Conservation (phyloP, 2,888 invertebrate species). For the Ceriagrion tenellum region DNA sequence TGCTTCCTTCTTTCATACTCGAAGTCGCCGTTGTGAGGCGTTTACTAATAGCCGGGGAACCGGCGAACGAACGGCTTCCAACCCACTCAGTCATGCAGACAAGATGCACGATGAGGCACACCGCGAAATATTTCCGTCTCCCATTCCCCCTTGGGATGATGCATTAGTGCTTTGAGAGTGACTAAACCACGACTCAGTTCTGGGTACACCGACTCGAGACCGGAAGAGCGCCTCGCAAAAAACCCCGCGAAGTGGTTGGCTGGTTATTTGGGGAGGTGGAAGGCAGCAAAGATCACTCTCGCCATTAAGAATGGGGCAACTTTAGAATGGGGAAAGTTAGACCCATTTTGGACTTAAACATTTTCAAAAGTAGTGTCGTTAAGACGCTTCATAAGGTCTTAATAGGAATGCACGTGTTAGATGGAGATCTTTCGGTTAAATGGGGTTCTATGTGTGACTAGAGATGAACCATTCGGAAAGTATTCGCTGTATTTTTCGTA, state of each 20-base stretch:
- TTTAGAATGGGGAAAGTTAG: too few relatives aligned
- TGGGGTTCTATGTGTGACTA: too few relatives aligned
- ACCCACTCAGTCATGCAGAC: not conserved
- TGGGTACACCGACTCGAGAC: not conserved
- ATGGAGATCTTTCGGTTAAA: too few relatives aligned
- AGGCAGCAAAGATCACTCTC: too few relatives aligned
- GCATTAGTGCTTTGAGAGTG: not conserved
- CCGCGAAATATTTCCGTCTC: slow-evolving; percentile 2
- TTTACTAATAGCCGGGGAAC: not conserved
- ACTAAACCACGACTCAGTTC: slow-evolving; percentile 1
- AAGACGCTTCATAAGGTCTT: too few relatives aligned
- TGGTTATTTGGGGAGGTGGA: too few relatives aligned
- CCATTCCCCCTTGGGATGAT: not conserved
- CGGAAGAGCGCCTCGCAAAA: not conserved
- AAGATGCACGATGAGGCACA: not conserved
- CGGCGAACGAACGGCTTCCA: not conserved
- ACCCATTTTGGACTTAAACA: too few relatives aligned
- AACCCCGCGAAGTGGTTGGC: not conserved
- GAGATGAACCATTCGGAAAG: too few relatives aligned
- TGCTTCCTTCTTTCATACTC: not conserved
- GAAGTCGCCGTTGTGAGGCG: not conserved
- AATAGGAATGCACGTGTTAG: too few relatives aligned
- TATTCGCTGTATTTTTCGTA: too few relatives aligned
- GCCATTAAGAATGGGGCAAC: too few relatives aligned
- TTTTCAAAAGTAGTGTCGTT: too few relatives aligned